Base-by-base conservation (phyloP, 2,888 invertebrate genomes). In the Eristalis tenax region DNA sequence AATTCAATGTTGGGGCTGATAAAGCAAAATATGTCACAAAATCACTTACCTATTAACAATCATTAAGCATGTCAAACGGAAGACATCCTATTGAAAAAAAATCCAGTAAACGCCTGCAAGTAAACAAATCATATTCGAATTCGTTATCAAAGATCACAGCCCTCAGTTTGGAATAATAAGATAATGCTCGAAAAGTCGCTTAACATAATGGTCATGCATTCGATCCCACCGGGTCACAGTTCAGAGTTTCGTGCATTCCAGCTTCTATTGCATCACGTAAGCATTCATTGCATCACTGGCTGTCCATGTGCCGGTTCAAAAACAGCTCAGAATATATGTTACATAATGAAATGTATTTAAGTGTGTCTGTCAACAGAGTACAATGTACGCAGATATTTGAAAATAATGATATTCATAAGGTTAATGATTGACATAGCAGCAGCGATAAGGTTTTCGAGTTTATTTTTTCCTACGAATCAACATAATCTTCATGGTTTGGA, bases 271-370 rank as follows among this genome's bases (percentile, higher is more conserved):
- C 56, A 57, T 71, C 59, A 59, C 70, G 71, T 71, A 61, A 71
- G 70, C 70, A 59, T 71, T 40, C 23, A 61, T 71, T 71, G 26
- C 61, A 71, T 71, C 61, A 71, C 38, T 26, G 26, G 18, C 43
- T 50, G 43, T n/a, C 43, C 43, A 4, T 50, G n/a, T 3, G 43
- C 43, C 43, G 18, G 6, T n/a, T 50, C n/a, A n/a, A n/a, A 50
- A 50, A 50, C 43, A 50, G 43, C 18, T 50, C 43, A n/a, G 43
- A 50, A n/a, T 50, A 50, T 50, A 50, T 4, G 18, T 50, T 50
- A n/a, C 43, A 50, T 50, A 50, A 50, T 18, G 43, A 6, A n/a
- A n/a, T n/a, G 43, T 18, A 50, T 50, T 50, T 18, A 4, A 50
- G n/a, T 50, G 43, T 18, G n/a, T 50, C 43, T 50, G 18, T 50